Percentiles rank a stretch among this genome's conserved stretches.
These are phyloP conservation scores for Nebria ingens DNA, from an alignment of 1,140 invertebrate species.

Conservation along the genomic window DNA sequence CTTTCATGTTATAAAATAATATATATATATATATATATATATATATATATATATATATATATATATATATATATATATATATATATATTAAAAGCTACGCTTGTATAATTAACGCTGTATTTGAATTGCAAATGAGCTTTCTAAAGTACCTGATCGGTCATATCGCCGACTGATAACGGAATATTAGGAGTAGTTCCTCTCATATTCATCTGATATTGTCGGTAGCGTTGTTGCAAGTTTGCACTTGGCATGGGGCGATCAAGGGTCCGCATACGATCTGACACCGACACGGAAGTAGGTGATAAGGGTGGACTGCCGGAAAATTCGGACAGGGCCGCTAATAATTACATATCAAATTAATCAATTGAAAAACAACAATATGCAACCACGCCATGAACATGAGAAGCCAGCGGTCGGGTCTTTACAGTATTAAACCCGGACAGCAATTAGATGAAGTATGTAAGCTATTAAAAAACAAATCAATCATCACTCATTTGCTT, in stretches of 20 bases:
- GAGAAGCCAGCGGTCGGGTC: not conserved
- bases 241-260: conserved; percentile 24
- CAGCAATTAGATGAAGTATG: no score
- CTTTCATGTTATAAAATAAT: not conserved
- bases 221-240: conserved; percentile 49
- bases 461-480: no score
- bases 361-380: no score
- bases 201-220: conserved; percentile 51
- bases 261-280: conserved; percentile 13
- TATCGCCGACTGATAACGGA: conserved; percentile 24
- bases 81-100: no score
- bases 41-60: no score
- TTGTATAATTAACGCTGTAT: no score
- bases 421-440: not conserved
- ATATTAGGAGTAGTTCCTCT: conserved; percentile 30
- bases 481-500: not conserved
- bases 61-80: no score
- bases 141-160: conserved; percentile 16
- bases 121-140: not conserved
- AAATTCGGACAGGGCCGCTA: conserved; percentile 22
- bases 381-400: no score
- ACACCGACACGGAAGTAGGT: not conserved
- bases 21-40: no score
- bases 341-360: conserved; percentile 8
- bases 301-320: conserved; percentile 14